Conservation (phyloP, 2,113 vertebrate genomes). For the Pseudorhombus dupliciocellatus region DNA sequence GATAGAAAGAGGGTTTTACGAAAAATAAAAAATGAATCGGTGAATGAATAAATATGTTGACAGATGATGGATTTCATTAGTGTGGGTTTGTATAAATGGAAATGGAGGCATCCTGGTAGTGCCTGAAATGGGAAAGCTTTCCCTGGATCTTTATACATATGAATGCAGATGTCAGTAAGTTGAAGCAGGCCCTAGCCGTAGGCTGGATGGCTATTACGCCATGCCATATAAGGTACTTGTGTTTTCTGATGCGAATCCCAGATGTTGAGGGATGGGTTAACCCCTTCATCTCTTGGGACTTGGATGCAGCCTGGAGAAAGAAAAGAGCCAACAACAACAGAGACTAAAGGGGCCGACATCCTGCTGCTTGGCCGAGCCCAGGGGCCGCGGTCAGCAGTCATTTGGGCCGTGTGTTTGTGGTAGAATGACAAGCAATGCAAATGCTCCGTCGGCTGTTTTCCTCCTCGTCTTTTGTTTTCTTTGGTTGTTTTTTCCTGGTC, state of each 20-base stretch:
- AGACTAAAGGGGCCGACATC: constrained; percentile 69
- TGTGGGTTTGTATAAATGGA: constrained; percentile 37
- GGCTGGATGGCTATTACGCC: constrained; percentile 23
- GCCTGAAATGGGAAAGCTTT: constrained; percentile 26
- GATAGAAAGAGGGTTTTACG: constrained; percentile 39
- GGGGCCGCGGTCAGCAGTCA: constrained; percentile 59
- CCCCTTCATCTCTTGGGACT: constrained; percentile 61
- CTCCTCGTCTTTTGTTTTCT: constrained; percentile 66
- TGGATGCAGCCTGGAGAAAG: constrained; percentile 44
- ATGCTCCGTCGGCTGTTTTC: constrained; percentile 79
- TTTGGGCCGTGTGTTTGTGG: constrained; percentile 66
- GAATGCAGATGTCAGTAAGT: constrained; percentile 40
- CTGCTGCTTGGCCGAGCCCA: constrained; percentile 65
- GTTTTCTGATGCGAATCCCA: constrained; percentile 77
- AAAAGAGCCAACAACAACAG: constrained; percentile 64
- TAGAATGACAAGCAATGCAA: constrained; percentile 77
- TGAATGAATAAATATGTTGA: constrained; percentile 38
- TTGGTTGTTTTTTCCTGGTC: constrained; percentile 75
- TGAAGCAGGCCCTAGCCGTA: constrained; percentile 9
- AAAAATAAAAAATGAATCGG: constrained; percentile 16
- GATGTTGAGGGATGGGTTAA: constrained; percentile 71
- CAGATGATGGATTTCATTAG: constrained; percentile 34
- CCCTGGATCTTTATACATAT: constrained; percentile 38
- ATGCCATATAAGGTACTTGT: constrained; percentile 16
- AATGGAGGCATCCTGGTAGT: constrained; percentile 37